Percentiles rank a stretch among this genome's conserved stretches.
These are phyloP conservation scores for Percina caprodes DNA, from an alignment of 2,113 vertebrate genomes.

Conservation along the genomic window DNA sequence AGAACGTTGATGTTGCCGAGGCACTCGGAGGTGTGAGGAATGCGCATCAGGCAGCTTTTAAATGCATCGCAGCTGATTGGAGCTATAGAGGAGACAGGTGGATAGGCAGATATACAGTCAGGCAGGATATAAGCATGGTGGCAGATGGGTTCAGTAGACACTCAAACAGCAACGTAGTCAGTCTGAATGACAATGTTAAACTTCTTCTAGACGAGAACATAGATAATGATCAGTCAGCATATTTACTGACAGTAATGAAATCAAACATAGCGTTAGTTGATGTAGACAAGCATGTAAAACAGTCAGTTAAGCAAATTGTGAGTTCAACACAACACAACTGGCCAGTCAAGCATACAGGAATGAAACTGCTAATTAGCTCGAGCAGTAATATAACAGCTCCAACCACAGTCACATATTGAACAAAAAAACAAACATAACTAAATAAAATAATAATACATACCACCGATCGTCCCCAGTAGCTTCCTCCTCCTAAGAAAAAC, in stretches of 20 bases:
- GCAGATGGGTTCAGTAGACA: too few relatives aligned
- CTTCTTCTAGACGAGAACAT: neutral
- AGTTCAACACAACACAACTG: conserved; percentile 3
- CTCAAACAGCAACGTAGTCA: too few relatives aligned
- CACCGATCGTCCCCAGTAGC: conserved; percentile 68
- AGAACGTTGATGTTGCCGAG: conserved; percentile 78
- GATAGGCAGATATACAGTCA: conserved; percentile 46
- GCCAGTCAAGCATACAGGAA: neutral
- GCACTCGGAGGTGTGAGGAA: conserved; percentile 79
- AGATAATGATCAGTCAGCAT: neutral
- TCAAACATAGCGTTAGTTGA: neutral
- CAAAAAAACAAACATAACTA: neutral
- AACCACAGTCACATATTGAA: neutral
- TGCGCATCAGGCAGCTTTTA: conserved; percentile 83
- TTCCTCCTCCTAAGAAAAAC: conserved; percentile 74
- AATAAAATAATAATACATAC: conserved; percentile 51
- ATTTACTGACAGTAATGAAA: neutral
- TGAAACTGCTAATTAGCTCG: conserved; percentile 9
- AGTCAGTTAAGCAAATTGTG: neutral
- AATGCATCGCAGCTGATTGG: conserved; percentile 80
- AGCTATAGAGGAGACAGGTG: conserved; percentile 60
- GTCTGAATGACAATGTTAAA: conserved; percentile 14
- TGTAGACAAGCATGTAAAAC: neutral
- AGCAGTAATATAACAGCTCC: neutral
- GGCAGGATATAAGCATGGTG: conserved; percentile 2